These are phyloP conservation scores for Busseola fusca DNA, from an alignment of 2,888 invertebrate genomes.

Conservation along the genomic window DNA sequence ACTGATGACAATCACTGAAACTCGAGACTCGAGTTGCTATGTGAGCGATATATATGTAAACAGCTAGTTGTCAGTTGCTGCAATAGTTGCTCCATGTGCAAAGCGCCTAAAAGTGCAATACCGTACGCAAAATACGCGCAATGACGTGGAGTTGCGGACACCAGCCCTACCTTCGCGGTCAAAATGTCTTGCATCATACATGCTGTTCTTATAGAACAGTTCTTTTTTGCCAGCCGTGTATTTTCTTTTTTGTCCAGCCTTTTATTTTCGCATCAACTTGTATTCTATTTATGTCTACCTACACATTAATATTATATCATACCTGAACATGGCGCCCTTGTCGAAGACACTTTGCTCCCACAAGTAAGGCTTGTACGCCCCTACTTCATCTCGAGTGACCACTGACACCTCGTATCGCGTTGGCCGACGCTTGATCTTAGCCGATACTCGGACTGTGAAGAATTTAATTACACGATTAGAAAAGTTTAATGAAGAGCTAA, in stretches of 20 bases:
- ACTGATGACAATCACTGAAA: too few species aligned
- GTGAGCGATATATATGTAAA: too few species aligned
- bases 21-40: too few species aligned
- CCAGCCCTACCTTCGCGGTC: neutral
- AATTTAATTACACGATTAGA: conserved; percentile 30
- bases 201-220: neutral
- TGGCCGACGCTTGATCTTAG: conserved; percentile 95
- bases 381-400: conserved; percentile 97
- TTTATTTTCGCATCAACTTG: neutral
- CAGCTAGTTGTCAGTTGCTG: too few species aligned
- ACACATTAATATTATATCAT: conserved; percentile 35
- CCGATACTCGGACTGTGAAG: conserved; percentile 94
- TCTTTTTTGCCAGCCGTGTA: neutral
- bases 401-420: conserved; percentile 97
- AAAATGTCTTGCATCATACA: neutral
- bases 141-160: too few species aligned
- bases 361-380: conserved; percentile 98
- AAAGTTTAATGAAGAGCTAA: neutral
- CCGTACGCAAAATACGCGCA: too few species aligned
- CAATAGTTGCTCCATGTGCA: too few species aligned
- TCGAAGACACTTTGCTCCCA: conserved; percentile 98
- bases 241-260: too few species aligned
- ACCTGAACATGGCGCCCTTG: conserved; percentile 98
- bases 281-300: neutral
- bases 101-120: too few species aligned